Evolutionary conservation across 2,797 vertebrate species (phyloP).

Genomic region (Spondyliosoma cantharus): DNA sequence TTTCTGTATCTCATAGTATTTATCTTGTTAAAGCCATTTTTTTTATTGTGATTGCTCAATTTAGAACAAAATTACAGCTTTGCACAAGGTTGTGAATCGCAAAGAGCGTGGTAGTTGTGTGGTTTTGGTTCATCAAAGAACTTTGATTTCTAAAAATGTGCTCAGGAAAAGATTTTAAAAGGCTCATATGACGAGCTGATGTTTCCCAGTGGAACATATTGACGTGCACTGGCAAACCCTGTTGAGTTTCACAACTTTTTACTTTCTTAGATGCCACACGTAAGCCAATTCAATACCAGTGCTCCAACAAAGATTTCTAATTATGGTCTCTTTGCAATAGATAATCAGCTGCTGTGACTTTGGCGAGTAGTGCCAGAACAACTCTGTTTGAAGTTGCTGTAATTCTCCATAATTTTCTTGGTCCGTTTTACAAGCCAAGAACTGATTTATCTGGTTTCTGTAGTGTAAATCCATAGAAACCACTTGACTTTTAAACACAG

Average conservation of each 20-base stretch:
- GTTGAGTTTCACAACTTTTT: neutral
- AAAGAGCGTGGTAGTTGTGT: conserved; percentile 37
- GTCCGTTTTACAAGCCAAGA: conserved; percentile 39
- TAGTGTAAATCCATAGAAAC: conserved; percentile 54
- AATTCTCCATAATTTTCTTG: conserved; percentile 23
- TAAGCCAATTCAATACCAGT: conserved; percentile 23
- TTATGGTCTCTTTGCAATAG: conserved; percentile 30
- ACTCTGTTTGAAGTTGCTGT: conserved; percentile 51
- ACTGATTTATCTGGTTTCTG: conserved; percentile 43
- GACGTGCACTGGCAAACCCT: neutral
- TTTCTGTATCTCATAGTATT: neutral
- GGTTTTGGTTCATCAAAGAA: conserved; percentile 48
- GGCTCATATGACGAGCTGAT: conserved; percentile 27
- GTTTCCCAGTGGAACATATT: conserved; percentile 25
- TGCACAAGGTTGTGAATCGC: conserved; percentile 43
- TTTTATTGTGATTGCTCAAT: conserved; percentile 52
- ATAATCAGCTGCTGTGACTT: conserved; percentile 45
- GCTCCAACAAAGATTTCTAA: conserved; percentile 23
- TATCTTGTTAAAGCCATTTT: conserved; percentile 7
- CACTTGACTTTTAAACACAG: conserved; percentile 38
- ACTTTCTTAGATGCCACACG: conserved; percentile 4
- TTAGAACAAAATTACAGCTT: conserved; percentile 54
- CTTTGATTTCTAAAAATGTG: conserved; percentile 58
- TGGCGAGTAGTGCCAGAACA: conserved; percentile 12
- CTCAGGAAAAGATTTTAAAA: conserved; percentile 31